A percentile compares a stretch with the other conserved stretches of the same genome.
These are phyloP conservation scores for Aramus guarauna DNA, from an alignment of 2,113 vertebrate species.

Conservation along the genomic window DNA sequence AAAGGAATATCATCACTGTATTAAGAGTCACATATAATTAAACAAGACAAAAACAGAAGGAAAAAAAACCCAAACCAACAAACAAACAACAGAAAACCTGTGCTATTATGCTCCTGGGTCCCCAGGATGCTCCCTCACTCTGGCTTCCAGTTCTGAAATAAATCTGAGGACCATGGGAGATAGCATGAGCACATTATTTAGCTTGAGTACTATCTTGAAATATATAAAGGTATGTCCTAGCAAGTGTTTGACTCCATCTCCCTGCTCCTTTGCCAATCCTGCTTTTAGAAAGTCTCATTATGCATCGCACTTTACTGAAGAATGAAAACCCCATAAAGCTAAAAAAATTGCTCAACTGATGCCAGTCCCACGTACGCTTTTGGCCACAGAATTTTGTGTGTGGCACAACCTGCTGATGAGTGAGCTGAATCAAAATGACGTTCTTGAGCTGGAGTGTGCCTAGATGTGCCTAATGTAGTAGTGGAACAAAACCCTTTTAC, in stretches of 20 bases:
- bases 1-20: constrained; percentile 16
- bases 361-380: background rate
- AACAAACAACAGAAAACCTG: background rate
- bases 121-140: background rate
- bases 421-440: background rate
- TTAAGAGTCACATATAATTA: background rate
- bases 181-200: background rate
- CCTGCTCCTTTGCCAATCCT: background rate
- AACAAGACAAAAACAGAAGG: background rate
- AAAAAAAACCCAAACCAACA: background rate
- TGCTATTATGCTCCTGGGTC: background rate
- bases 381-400: background rate
- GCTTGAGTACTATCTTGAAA: background rate
- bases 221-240: background rate
- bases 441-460: background rate
- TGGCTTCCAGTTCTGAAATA: constrained; percentile 29
- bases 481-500: background rate
- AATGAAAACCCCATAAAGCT: background rate
- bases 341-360: background rate
- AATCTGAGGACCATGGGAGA: background rate
- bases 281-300: background rate
- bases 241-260: background rate
- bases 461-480: background rate
- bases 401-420: background rate
- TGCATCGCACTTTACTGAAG: background rate